These are phyloP conservation scores for Notamacropus eugenii DNA, from an alignment of 2,797 vertebrate genomes.

Conservation along the genomic window DNA sequence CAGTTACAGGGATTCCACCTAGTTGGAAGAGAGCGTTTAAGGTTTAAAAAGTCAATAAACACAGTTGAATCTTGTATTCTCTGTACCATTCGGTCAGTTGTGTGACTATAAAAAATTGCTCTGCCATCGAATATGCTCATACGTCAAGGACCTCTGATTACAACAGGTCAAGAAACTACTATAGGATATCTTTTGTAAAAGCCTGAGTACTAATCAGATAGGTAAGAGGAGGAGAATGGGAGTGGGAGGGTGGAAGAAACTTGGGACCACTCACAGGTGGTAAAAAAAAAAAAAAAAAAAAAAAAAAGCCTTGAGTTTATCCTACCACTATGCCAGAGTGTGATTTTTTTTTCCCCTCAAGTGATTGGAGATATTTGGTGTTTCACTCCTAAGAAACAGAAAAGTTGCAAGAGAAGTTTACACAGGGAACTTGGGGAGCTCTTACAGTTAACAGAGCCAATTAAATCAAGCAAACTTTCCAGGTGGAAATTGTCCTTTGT, in stretches of 20 bases:
- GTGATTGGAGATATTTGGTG: background rate
- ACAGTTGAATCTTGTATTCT: background rate
- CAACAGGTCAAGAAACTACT: background rate
- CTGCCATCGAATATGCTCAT: background rate
- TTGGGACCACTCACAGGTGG: background rate
- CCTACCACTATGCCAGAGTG: background rate
- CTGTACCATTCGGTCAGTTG: background rate
- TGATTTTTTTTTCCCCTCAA: background rate
- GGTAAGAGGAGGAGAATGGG: background rate
- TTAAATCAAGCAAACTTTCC: background rate
- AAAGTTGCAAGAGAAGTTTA: background rate
- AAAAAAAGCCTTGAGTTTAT: background rate
- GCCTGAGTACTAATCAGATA: background rate
- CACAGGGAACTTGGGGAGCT: background rate
- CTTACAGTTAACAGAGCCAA: background rate
- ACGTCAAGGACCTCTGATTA: background rate
- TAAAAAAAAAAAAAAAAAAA: background rate
- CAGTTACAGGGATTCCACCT: background rate
- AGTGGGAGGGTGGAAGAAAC: background rate
- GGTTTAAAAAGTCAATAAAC: background rate
- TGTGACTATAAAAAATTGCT: background rate
- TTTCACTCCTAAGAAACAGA: background rate
- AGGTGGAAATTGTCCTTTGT: background rate
- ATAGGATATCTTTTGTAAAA: background rate
- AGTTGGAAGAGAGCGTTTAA: background rate